Evolutionary conservation across 1,140 invertebrate genomes (phyloP).

Genomic region (Drosophila repletoides): DNA sequence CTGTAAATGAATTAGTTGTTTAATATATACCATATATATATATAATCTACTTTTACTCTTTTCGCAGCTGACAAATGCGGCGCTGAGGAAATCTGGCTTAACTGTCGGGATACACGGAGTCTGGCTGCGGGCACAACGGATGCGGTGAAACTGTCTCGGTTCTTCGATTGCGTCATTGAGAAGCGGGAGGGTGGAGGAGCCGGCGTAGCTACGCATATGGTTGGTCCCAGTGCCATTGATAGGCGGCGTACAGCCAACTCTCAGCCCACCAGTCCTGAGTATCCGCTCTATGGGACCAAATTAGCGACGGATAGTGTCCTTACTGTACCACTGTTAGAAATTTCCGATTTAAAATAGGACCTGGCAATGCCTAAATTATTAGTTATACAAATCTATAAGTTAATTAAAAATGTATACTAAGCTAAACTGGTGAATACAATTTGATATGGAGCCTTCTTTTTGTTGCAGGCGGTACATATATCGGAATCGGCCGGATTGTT

Average conservation of each 20-base stretch:
- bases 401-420: too few species aligned
- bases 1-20: too few species aligned
- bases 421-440: too few species aligned
- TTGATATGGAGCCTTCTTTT: too few species aligned
- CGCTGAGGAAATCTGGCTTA: constrained; percentile 95
- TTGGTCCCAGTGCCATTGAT: constrained; percentile 81
- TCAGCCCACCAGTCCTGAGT: constrained; percentile 19
- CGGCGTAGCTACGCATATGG: constrained; percentile 55
- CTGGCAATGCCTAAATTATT: too few species aligned
- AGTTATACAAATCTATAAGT: too few species aligned
- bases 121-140: constrained; percentile 95
- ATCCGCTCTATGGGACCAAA: constrained; percentile 7
- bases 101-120: constrained; percentile 91
- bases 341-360: constrained; percentile 58
- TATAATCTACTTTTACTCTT: too few species aligned
- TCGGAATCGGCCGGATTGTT: too few species aligned
- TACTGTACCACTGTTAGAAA: constrained; percentile 55
- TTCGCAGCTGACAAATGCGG: constrained; percentile 92
- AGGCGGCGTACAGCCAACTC: constrained; percentile 40
- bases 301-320: not conserved
- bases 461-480: too few species aligned
- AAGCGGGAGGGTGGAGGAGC: constrained; percentile 85
- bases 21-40: too few species aligned
- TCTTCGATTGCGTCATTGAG: constrained; percentile 96
- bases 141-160: constrained; percentile 94